Percentiles rank a stretch among this genome's conserved stretches.
Evolutionary conservation across 2,113 vertebrate genomes (phyloP).

Genomic region (Apteryx owenii): DNA sequence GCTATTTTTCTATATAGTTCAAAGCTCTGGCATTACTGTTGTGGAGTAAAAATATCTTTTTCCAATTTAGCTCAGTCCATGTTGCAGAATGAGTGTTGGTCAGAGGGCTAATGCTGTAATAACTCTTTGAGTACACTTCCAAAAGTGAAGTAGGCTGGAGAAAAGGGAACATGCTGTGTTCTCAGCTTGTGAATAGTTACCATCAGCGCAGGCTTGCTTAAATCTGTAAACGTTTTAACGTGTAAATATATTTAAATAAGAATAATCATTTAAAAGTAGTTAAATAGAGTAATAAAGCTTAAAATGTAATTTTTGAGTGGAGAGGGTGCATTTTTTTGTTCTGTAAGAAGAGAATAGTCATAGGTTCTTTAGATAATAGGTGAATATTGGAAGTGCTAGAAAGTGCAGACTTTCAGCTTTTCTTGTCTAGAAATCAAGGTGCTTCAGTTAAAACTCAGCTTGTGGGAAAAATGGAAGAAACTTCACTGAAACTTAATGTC

Average conservation of each 20-base stretch:
- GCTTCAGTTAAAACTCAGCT: neutral
- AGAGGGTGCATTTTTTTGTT: neutral
- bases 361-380: neutral
- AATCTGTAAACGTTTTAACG: neutral
- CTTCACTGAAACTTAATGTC: neutral
- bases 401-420: neutral
- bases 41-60: neutral
- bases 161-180: neutral
- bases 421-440: neutral
- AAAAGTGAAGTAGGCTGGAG: neutral
- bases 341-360: neutral
- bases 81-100: neutral
- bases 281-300: neutral
- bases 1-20: neutral
- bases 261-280: neutral
- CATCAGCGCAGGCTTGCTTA: neutral
- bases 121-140: neutral
- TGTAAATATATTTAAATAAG: neutral
- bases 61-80: neutral
- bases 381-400: neutral
- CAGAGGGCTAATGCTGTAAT: neutral
- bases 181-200: neutral
- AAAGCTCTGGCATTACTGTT: neutral
- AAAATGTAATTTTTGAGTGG: neutral
- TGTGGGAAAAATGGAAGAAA: rapidly evolving